Base-by-base conservation (phyloP, 1,140 invertebrate species). In the Palaemon carinicauda region DNA sequence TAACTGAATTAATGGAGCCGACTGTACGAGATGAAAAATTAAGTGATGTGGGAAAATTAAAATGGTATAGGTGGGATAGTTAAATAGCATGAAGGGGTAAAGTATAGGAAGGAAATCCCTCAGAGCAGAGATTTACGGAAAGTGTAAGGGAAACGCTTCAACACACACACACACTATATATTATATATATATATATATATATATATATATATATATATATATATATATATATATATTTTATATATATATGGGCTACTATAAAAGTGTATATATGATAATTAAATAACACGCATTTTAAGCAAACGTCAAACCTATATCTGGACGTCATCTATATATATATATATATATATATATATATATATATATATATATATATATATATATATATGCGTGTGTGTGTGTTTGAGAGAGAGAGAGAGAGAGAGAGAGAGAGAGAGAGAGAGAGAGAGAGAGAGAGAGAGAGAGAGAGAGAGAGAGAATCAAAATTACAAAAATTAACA, bases 331-430 rank as follows among this genome's bases (percentile, higher is more conserved):
- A 17, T 1, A 27, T 1, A 50, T 21, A 73, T 73, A 21, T 24
- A 73, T 21, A 73, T 24, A 21, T 73, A 73, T 24, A 73, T 73
- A 73, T 29, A 24, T 73, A 73, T 73, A 21, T 29, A 24, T 73
- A 24, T 24, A 21, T 29, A 24, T 73, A 73, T 73, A 73, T 73
- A 73, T 73, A 73, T 73, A 73, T 73, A 73, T 73, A 73, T 73
- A 73, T 31, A 27, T 73, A 17, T 17, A 21, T 73, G 69, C 27
- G 69, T 73, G 69, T 73, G 69, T 73, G 69, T 73, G 69, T 73
- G 69, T 73, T 5, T 73, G 69, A 10, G 69, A 10, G 69, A 10
- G 69, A 10, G 69, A 10, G 69, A 10, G 69, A 10, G 69, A 3
- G 27, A 3, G 19, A 2, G 69, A 4, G 69, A 3, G 29, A 2